These are phyloP conservation scores for Eumeta japonica DNA, from an alignment of 1,140 invertebrate genomes.

Conservation along the genomic window DNA sequence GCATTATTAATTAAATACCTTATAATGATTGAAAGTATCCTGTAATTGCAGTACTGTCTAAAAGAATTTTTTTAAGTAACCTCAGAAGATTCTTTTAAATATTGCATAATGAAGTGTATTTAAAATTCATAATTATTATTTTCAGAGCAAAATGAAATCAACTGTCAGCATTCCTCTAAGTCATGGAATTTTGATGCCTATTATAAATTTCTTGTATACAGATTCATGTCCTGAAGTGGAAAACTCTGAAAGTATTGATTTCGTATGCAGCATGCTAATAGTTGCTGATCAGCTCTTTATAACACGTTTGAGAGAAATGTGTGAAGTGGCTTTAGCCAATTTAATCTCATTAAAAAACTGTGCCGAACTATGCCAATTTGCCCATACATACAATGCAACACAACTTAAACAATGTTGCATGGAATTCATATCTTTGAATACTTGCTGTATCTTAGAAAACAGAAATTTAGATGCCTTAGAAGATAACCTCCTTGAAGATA, in stretches of 20 bases:
- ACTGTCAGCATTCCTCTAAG: slow-evolving; percentile 51
- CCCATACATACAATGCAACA: slow-evolving; percentile 65
- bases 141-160: slow-evolving; percentile 47
- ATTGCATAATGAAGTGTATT: neutral
- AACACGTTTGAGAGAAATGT: slow-evolving; percentile 63
- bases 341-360: slow-evolving; percentile 70
- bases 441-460: slow-evolving; percentile 66
- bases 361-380: slow-evolving; percentile 66
- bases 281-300: slow-evolving; percentile 71
- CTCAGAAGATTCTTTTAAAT: neutral
- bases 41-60: no score
- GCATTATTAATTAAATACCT: neutral
- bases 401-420: slow-evolving; percentile 68
- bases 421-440: slow-evolving; percentile 70
- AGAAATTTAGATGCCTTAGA: slow-evolving; percentile 61
- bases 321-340: slow-evolving; percentile 63
- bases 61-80: neutral
- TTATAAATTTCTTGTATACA: slow-evolving; percentile 69
- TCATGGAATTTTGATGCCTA: slow-evolving; percentile 56
- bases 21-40: no score
- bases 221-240: slow-evolving; percentile 60
- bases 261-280: slow-evolving; percentile 66
- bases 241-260: slow-evolving; percentile 59
- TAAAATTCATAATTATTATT: slow-evolving; percentile 15
- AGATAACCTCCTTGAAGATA: slow-evolving; percentile 59